Conservation (phyloP, 2,797 vertebrate species). For the Typhlichthys subterraneus region DNA sequence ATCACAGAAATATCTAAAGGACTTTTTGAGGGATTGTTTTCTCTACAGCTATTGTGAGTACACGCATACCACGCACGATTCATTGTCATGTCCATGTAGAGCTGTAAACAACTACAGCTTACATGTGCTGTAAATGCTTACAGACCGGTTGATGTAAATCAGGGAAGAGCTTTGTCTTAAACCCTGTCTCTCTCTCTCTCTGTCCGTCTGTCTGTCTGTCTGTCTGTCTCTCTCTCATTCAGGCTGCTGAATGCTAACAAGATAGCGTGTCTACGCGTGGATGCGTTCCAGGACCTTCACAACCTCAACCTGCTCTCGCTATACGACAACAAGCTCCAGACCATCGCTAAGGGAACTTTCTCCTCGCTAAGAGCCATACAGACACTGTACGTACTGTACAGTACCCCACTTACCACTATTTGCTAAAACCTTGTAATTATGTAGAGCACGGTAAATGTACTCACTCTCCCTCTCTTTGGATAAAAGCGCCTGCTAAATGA, state of each 20-base stretch:
- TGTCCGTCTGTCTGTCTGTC: neutral
- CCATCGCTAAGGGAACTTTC: conserved; percentile 97
- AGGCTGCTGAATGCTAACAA: conserved; percentile 98
- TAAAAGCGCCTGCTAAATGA: too few relatives aligned
- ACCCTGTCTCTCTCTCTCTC: conserved; percentile 7
- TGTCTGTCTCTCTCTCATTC: conserved; percentile 49
- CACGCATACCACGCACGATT: conserved; percentile 11
- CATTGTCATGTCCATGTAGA: conserved; percentile 1
- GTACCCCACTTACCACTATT: too few relatives aligned
- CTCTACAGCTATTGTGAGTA: conserved; percentile 95
- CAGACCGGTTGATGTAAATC: too few relatives aligned
- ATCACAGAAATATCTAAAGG: conserved; percentile 96
- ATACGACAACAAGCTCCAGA: conserved; percentile 98
- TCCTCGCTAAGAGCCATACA: conserved; percentile 92
- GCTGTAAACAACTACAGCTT: neutral
- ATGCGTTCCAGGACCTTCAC: conserved; percentile 97
- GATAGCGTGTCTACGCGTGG: conserved; percentile 94
- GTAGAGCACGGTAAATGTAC: too few relatives aligned
- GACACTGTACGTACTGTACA: conserved; percentile 84
- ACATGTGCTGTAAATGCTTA: too few relatives aligned
- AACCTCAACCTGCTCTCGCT: conserved; percentile 96
- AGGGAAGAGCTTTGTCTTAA: neutral
- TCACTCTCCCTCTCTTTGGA: too few relatives aligned
- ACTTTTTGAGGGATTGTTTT: conserved; percentile 93
- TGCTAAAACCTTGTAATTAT: too few relatives aligned